Evolutionary conservation across 2,113 vertebrate genomes (phyloP), one percentile per base, ranked within the genome.

Genomic region (Psettodes erumei): DNA sequence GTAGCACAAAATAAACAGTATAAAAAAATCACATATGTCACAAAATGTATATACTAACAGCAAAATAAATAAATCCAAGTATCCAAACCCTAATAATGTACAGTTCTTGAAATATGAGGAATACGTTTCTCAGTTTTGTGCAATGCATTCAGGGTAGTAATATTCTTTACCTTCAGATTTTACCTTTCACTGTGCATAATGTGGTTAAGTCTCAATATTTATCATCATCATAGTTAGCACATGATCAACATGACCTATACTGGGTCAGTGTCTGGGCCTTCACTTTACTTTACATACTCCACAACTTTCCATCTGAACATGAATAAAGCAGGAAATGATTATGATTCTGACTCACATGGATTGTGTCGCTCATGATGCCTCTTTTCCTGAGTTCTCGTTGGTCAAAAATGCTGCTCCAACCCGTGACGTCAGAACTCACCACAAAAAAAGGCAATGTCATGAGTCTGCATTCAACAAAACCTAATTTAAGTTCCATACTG

Each of bases 331-430:
- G 60, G 50, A 77, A 76, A 68, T 70, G 4, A 72, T 55, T 40
- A 12, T 42, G 62, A 38, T 38, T 67, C 69, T 81, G 21, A 53
- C 55, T 75, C 50, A 64, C 47, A 68, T 42, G 27, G 51, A 66
- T n/a, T 42, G 42, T 4, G 28, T 79, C 43, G 2, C 67, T 61
- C 76, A 43, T 40, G 61, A 75, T 33, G 61, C 61, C 75, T 71
- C 37, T 69, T 84, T 83, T 86, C 81, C 81, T 83, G 81, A 87
- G 76, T 73, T 83, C 61, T 81, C 54, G 15, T 40, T 55, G 40
- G 68, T 45, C 13, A 74, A 58, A 67, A 71, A 68, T 4, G 8
- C 48, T 55, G 18, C 23, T 71, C 50, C 7, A 75, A 61, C 74
- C 77, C 45, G 43, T 25, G 42, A 42, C 73, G 58, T 68, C 67